Evolutionary conservation across 1,140 invertebrate species (phyloP), one percentile per base, ranked within the genome.

Genomic region (Drosophila fuyamai): DNA sequence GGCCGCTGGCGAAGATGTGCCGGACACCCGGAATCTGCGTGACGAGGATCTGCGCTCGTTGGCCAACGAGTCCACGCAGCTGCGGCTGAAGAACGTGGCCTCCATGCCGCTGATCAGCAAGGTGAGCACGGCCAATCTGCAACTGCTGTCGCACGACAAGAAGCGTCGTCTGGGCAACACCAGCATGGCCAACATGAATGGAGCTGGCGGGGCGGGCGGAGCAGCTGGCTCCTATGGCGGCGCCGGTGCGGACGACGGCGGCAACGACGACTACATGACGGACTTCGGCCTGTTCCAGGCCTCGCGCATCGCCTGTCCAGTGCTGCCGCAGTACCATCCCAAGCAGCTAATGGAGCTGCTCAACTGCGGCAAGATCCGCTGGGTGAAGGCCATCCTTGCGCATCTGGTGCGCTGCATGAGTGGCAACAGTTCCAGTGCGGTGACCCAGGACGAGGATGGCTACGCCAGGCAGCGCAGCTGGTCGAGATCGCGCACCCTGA

Each of bases 241-340:
- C 1, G 16, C 12, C 2, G 59, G 59, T 10, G 43, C 41, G 4
- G 84, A 78, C 79, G 92, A 67, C 10, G 59, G 60, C 1, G 51
- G 70, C 5, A 89, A 54, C 47, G 81, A 91, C 48, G 95, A 96
- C 81, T 97, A 97, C 79, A 97, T 97, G 96, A 96, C 97, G 0
- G 97, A 99, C 92, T 98, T 97, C 91, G 98, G 98, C 0, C 92
- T 99, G 36, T 99, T 99, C 93, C 98, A 99, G 92, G 98, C 98
- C 0, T 97, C 97, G n/a, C 94, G 98, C 53, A 97, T 99, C 78
- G 98, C 98, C 0, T 98, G 97, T 90, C 98, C 98, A 0, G 98
- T 99, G n/a, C 93, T 99, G 66, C 99, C 99, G 0, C 99, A 99
- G 88, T 99, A 99, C 93, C 99, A 99, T 94, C 99, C 99, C 0